Conservation (phyloP, 2,797 vertebrate species). For the Danio kyathit region DNA sequence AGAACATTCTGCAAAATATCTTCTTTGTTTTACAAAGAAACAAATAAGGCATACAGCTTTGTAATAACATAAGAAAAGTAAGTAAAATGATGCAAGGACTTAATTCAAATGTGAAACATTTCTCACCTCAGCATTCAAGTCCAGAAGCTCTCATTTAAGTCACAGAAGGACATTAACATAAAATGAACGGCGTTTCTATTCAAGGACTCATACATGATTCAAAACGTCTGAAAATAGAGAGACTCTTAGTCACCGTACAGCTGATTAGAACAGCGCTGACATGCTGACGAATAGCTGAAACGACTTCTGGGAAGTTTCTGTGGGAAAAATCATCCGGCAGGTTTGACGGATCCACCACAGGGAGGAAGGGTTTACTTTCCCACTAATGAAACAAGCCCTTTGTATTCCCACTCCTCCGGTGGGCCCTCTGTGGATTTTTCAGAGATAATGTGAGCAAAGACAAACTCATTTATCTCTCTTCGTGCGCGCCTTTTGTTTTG, state of each 20-base stretch:
- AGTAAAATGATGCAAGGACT: neutral
- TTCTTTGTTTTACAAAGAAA: neutral
- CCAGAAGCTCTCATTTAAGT: constrained; percentile 37
- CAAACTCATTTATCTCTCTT: constrained; percentile 36
- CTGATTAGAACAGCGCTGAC: constrained; percentile 28
- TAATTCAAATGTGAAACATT: neutral
- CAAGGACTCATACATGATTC: constrained; percentile 47
- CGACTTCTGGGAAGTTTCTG: constrained; percentile 18
- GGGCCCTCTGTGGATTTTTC: constrained; percentile 44
- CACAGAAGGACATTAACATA: constrained; percentile 5
- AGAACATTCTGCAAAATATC: neutral
- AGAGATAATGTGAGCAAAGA: constrained; percentile 33
- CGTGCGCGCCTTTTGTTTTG: constrained; percentile 36
- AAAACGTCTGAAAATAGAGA: constrained; percentile 50
- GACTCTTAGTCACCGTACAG: constrained; percentile 11
- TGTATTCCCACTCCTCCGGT: constrained; percentile 15
- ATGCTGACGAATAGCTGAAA: constrained; percentile 6
- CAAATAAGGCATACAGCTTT: neutral
- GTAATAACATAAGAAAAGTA: neutral
- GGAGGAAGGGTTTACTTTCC: constrained; percentile 28
- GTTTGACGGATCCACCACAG: constrained; percentile 1
- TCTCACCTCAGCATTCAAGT: neutral
- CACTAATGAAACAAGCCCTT: constrained; percentile 17
- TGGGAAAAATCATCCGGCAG: constrained; percentile 40
- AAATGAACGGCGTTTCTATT: constrained; percentile 55